Evolutionary conservation across 2,797 vertebrate genomes (phyloP).

Genomic region (Manis pentadactyla): DNA sequence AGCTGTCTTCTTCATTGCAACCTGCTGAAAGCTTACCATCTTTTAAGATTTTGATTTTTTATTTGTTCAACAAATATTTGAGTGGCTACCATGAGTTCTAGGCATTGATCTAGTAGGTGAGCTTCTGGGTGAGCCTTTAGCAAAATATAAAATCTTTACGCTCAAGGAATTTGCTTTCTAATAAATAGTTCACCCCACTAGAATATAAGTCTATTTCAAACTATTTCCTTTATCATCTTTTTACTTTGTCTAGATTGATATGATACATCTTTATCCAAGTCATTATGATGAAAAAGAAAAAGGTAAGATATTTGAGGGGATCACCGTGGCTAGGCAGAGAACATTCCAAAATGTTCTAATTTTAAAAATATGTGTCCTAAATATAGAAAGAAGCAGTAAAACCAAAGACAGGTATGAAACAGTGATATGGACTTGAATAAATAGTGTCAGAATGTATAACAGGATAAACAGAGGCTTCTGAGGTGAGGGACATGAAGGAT

Average conservation of each 20-base stretch:
- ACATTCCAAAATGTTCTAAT: neutral
- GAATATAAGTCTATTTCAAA: neutral
- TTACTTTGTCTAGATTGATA: neutral
- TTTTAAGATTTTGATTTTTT: neutral
- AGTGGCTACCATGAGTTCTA: neutral
- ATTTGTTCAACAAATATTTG: neutral
- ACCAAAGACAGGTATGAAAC: neutral
- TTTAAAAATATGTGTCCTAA: constrained; percentile 13
- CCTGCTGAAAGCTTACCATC: neutral
- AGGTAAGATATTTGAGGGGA: neutral
- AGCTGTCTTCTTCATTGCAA: neutral
- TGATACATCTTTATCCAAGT: neutral
- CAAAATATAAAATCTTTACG: neutral
- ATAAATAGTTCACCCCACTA: neutral
- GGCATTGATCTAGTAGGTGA: neutral
- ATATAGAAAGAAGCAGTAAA: neutral
- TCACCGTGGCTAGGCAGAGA: neutral
- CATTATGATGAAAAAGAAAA: neutral
- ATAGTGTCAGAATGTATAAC: neutral
- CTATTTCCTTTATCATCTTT: neutral
- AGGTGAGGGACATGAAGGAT: neutral
- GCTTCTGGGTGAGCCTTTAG: neutral
- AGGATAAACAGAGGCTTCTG: neutral
- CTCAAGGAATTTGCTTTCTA: neutral
- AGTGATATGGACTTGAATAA: neutral